Base-by-base conservation (phyloP, 2,888 invertebrate genomes). In the Leptinotarsa haldemani region DNA sequence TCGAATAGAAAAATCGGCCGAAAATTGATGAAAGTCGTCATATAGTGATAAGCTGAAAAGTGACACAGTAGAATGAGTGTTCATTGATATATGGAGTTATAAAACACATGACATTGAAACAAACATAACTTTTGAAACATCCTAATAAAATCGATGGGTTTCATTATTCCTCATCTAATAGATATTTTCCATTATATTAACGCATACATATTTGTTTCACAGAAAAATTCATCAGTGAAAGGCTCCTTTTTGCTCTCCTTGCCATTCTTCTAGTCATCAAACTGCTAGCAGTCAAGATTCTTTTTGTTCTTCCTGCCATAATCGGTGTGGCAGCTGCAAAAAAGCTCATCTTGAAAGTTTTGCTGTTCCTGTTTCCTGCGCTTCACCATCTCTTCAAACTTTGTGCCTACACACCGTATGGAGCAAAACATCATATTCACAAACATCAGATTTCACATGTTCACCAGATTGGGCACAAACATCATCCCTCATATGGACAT, bases 311-410 rank as follows among this genome's bases (percentile, higher is more conserved):
- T 76, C 95, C 95, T 0, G 87, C 95, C 66, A 88, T 95, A 66
- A 90, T 95, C 80, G 95, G 95, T 2, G 92, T 94, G 20, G 93
- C 93, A 1, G 92, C 95, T 0, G 95, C 95, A 3, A 96, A 96
- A 88, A 95, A 95, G 86, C 89, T 96, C 81, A 90, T 95, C 83
- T 88, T 96, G 61, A 95, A 96, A 84, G 88, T 95, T 69, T 86
- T 96, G 16, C 89, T 96, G 25, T 95, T 95, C 89, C 84, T 96
- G 53, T 94, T 95, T 88, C 95, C 95, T 1, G 94, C 94, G 0
- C 87, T 96, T 76, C 92, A 94, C 71, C 94, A 95, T 85, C 90
- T 96, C 75, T 95, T 95, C 89, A 95, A 95, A 85, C 88, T 95
- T 18, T 96, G 95, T 86, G 94, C 94, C 5, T 95, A 95, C 83